Conservation (phyloP, 2,888 invertebrate species). For the Hemithea aestivaria region DNA sequence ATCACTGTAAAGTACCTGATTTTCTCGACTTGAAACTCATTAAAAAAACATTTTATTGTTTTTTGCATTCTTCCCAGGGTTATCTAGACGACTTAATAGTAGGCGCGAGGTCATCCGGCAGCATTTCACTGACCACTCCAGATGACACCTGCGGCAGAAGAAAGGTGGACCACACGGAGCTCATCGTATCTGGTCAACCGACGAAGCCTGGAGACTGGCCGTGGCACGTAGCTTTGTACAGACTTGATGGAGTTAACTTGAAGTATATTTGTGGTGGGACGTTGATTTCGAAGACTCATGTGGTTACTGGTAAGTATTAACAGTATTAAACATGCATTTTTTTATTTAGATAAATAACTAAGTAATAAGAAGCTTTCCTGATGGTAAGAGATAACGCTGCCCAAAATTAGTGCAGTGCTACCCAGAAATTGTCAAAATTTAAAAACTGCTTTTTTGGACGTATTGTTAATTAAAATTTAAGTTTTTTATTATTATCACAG, state of each 20-base stretch:
- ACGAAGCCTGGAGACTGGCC: slow-evolving; percentile 63
- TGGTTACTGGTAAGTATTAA: slow-evolving; percentile 47
- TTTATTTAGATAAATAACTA: no score
- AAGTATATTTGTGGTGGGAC: slow-evolving; percentile 60
- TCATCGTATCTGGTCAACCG: slow-evolving; percentile 48
- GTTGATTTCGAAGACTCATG: slow-evolving; percentile 41
- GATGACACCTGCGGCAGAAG: slow-evolving; percentile 44
- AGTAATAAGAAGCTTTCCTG: no score
- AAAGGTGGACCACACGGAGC: slow-evolving; percentile 41
- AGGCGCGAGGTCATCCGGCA: slow-evolving; percentile 31
- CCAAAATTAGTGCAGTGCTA: no score
- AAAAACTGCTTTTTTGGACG: no score
- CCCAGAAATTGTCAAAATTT: no score
- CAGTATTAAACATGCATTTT: neutral
- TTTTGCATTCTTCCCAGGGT: slow-evolving; percentile 24
- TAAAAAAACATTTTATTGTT: neutral
- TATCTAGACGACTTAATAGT: slow-evolving; percentile 24
- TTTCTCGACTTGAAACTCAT: no score
- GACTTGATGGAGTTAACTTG: slow-evolving; percentile 29
- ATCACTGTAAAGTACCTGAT: no score
- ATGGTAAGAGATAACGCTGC: no score
- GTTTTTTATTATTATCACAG: no score
- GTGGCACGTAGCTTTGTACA: slow-evolving; percentile 58
- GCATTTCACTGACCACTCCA: slow-evolving; percentile 24
- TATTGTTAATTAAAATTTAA: no score